These are phyloP conservation scores for Aepyceros melampus DNA, from an alignment of 2,113 vertebrate species.

Conservation along the genomic window DNA sequence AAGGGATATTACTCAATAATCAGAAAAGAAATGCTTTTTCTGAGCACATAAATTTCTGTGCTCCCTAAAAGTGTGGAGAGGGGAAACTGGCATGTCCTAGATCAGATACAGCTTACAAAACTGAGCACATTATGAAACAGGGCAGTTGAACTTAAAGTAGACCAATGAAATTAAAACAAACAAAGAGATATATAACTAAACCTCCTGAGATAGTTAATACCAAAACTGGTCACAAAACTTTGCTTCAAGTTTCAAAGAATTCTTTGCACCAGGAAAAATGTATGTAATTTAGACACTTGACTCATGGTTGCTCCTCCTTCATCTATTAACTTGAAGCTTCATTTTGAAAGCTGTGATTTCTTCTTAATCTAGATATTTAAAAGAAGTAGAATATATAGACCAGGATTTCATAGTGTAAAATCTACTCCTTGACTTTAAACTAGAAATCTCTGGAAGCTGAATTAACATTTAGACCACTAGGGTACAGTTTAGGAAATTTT, in stretches of 20 bases:
- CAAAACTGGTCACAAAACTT: constrained; percentile 15
- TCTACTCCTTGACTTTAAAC: constrained; percentile 32
- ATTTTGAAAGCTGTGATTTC: constrained; percentile 40
- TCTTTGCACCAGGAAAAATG: not conserved
- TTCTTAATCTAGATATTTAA: constrained; percentile 50
- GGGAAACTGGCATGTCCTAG: not conserved
- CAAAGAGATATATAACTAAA: not conserved
- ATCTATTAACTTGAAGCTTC: constrained; percentile 20
- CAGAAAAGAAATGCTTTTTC: constrained; percentile 8
- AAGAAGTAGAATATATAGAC: constrained; percentile 10
- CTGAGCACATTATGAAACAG: not conserved
- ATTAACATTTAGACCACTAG: constrained; percentile 56
- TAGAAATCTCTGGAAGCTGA: constrained; percentile 38
- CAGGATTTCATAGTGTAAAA: constrained; percentile 40
- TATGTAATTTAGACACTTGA: not conserved
- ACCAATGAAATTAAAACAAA: not conserved
- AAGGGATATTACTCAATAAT: not conserved
- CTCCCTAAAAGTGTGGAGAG: not conserved
- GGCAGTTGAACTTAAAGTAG: constrained; percentile 10
- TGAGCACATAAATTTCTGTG: not conserved
- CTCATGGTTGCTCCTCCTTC: not conserved
- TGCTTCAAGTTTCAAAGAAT: not conserved
- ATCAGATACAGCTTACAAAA: not conserved
- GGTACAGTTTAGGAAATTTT: constrained; percentile 56
- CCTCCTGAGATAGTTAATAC: not conserved